A percentile compares a stretch with the other conserved stretches of the same genome.
phyloP scores from a whole-genome alignment of 1,140 invertebrate genomes.

The Nilaparvata lugens region DNA sequence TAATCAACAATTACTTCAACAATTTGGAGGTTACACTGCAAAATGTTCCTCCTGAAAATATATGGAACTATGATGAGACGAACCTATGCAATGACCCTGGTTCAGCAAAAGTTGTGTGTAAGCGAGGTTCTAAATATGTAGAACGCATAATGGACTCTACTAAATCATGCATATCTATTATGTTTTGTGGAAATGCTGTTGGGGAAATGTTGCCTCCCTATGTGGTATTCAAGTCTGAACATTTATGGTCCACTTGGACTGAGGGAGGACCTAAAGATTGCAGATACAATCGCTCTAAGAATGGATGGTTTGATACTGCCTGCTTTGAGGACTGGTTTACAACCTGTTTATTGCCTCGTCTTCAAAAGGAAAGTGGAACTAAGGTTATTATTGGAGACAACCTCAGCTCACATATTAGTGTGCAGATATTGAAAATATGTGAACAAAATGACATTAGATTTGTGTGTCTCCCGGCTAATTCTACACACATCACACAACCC shows the following conservation, averaged over 20 bases:
- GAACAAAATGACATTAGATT: slow-evolving; percentile 13
- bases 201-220: slow-evolving; percentile 24
- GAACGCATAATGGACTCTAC: slow-evolving; percentile 24
- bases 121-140: slow-evolving; percentile 26
- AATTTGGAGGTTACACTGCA: slow-evolving; percentile 22
- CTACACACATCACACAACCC: slow-evolving; percentile 36
- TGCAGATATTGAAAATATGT: no score
- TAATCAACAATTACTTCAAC: slow-evolving; percentile 25
- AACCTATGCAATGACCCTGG: slow-evolving; percentile 27
- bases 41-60: slow-evolving; percentile 12
- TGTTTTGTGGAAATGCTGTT: slow-evolving; percentile 28
- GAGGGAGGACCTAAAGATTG: slow-evolving; percentile 25
- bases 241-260: slow-evolving; percentile 32
- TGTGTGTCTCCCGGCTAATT: slow-evolving; percentile 32
- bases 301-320: slow-evolving; percentile 32
- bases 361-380: slow-evolving; percentile 24
- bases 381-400: slow-evolving; percentile 36
- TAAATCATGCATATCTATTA: slow-evolving; percentile 25
- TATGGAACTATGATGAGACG: slow-evolving; percentile 26
- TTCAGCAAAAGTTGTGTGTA: slow-evolving; percentile 21
- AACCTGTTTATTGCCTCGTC: slow-evolving; percentile 21
- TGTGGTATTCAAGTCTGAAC: slow-evolving; percentile 28
- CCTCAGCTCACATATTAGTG: no score
- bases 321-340: slow-evolving; percentile 32
- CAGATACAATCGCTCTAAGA: slow-evolving; percentile 14